These are phyloP conservation scores for Barypeithes pellucidus DNA, from an alignment of 2,888 invertebrate genomes.

Conservation along the genomic window DNA sequence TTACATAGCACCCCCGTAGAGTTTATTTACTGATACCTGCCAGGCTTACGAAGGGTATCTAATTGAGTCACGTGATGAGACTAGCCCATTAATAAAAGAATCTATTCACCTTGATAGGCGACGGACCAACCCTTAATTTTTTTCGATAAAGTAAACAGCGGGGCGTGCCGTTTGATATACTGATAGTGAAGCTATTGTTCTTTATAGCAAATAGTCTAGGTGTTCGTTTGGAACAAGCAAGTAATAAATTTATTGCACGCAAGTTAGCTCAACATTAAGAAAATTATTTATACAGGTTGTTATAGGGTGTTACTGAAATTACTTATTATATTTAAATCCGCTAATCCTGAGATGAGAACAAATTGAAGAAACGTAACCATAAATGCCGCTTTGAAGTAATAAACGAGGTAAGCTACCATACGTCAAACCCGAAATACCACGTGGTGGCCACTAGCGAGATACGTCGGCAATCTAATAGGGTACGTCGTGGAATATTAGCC, in stretches of 20 bases:
- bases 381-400: too few species aligned
- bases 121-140: constrained; percentile 37
- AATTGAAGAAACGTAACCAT: too few species aligned
- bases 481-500: too few species aligned
- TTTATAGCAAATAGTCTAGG: constrained; percentile 23
- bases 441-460: too few species aligned
- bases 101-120: constrained; percentile 16
- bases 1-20: neutral
- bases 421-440: too few species aligned
- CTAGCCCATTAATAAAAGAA: constrained; percentile 35
- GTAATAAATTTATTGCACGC: constrained; percentile 10
- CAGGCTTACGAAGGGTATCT: constrained; percentile 11
- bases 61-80: constrained; percentile 40
- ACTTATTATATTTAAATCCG: too few species aligned
- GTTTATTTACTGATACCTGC: constrained; percentile 38
- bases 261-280: neutral
- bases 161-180: constrained; percentile 36
- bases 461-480: too few species aligned
- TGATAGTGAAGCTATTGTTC: constrained; percentile 37
- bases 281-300: too few species aligned
- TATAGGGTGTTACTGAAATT: neutral
- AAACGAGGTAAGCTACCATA: too few species aligned
- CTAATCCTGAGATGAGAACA: too few species aligned
- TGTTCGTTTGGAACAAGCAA: constrained; percentile 6
- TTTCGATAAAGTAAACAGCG: constrained; percentile 47